Evolutionary conservation across 2,888 invertebrate species (phyloP).

Genomic region (Gibbula magus): DNA sequence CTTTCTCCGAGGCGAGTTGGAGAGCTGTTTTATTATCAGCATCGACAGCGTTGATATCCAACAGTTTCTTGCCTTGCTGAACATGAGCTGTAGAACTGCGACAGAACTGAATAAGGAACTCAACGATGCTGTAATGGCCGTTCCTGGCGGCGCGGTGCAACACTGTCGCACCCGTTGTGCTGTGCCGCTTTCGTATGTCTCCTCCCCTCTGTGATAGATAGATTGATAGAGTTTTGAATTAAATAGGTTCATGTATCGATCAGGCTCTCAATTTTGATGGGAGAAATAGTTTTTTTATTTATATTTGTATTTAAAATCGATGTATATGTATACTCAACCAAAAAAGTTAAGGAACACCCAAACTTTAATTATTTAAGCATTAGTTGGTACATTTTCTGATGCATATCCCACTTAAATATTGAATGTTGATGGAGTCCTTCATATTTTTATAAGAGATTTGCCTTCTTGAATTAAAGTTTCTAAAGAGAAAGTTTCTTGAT

Average conservation of each 20-base stretch:
- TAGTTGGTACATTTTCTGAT: too few species aligned
- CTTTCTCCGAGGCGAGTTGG: constrained; percentile 70
- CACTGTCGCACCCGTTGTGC: constrained; percentile 58
- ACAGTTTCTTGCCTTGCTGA: constrained; percentile 35
- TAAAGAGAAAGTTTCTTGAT: too few species aligned
- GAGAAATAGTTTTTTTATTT: too few species aligned
- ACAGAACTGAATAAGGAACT: constrained; percentile 59
- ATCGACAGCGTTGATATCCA: constrained; percentile 67
- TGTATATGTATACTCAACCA: too few species aligned
- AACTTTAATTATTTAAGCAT: too few species aligned
- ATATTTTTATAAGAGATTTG: too few species aligned
- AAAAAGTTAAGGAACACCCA: too few species aligned
- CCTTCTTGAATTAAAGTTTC: too few species aligned
- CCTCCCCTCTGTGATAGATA: constrained; percentile 61
- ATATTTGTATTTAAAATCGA: too few species aligned
- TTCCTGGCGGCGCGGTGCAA: constrained; percentile 63
- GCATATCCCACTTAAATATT: too few species aligned
- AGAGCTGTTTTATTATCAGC: constrained; percentile 64
- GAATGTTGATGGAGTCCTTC: too few species aligned
- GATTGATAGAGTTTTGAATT: background rate
- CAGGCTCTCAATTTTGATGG: too few species aligned
- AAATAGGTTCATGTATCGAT: background rate
- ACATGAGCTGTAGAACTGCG: constrained; percentile 20
- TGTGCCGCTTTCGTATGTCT: constrained; percentile 60
- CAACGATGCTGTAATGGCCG: constrained; percentile 58